phyloP scores from a whole-genome alignment of 2,797 vertebrate genomes.

The Melanitta fusca region DNA sequence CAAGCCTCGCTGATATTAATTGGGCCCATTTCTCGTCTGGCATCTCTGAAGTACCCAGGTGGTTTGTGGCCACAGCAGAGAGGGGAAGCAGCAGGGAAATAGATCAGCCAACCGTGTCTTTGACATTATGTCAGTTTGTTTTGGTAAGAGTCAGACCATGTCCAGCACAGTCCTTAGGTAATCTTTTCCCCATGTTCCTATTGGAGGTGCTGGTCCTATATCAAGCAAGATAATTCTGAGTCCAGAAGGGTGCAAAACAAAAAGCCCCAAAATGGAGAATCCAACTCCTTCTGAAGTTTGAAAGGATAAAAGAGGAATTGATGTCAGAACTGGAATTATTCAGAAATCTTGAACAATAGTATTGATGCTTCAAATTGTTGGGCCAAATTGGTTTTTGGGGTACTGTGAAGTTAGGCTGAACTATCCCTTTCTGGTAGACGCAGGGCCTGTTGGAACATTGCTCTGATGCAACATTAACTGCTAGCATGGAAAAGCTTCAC shows the following conservation, averaged over 20 bases:
- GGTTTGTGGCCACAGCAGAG: neutral
- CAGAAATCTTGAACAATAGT: neutral
- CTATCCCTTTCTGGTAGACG: neutral
- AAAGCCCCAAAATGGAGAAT: neutral
- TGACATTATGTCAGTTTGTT: neutral
- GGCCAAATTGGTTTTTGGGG: neutral
- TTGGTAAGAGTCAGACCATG: neutral
- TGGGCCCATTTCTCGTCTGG: neutral
- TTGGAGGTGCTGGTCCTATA: accelerated
- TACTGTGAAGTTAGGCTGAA: neutral
- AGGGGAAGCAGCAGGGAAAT: neutral
- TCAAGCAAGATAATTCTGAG: neutral
- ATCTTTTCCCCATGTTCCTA: neutral
- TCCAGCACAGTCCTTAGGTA: neutral
- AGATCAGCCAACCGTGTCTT: neutral
- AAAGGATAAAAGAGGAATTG: neutral
- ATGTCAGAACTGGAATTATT: neutral
- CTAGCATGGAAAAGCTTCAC: neutral
- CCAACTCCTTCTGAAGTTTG: neutral
- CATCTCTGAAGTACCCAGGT: neutral
- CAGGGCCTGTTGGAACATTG: neutral
- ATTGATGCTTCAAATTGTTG: neutral
- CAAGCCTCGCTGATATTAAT: neutral
- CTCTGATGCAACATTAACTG: neutral
- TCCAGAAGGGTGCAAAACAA: neutral